phyloP scores from a whole-genome alignment of 2,113 vertebrate genomes.

The Eudyptes chrysolophus region DNA sequence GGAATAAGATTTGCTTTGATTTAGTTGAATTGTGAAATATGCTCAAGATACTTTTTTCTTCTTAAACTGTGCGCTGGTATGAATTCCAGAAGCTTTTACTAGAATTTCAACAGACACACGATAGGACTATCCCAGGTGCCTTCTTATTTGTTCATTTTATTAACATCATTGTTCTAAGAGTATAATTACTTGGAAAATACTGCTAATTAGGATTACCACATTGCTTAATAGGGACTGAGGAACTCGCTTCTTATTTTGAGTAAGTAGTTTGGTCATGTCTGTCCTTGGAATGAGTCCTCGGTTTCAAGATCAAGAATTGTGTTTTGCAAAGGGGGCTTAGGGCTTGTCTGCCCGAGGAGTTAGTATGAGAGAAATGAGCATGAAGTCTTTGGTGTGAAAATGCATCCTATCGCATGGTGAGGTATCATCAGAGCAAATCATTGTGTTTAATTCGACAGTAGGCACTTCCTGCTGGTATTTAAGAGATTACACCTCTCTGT shows the following conservation, averaged over 20 bases:
- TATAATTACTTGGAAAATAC: background rate
- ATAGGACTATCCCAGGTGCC: background rate
- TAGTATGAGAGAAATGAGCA: fast-evolving
- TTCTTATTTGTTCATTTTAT: background rate
- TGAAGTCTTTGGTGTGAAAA: background rate
- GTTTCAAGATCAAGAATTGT: background rate
- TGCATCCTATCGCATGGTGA: fast-evolving
- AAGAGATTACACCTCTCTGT: background rate
- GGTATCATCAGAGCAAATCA: too few species aligned
- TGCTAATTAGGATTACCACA: background rate
- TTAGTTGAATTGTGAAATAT: background rate
- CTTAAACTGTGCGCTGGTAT: background rate
- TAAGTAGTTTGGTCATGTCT: background rate
- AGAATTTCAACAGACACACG: background rate
- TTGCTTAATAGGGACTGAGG: background rate
- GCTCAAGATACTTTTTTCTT: background rate
- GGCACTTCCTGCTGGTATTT: background rate
- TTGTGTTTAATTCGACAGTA: fast-evolving
- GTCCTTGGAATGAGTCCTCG: background rate
- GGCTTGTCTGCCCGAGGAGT: background rate
- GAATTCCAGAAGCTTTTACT: background rate
- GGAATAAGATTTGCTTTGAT: background rate
- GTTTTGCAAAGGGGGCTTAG: background rate
- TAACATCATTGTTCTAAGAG: background rate
- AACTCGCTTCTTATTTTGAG: background rate